Percentiles rank a stretch among this genome's conserved stretches.
phyloP scores from a whole-genome alignment of 2,888 invertebrate genomes.

The Campopleginae sp. region DNA sequence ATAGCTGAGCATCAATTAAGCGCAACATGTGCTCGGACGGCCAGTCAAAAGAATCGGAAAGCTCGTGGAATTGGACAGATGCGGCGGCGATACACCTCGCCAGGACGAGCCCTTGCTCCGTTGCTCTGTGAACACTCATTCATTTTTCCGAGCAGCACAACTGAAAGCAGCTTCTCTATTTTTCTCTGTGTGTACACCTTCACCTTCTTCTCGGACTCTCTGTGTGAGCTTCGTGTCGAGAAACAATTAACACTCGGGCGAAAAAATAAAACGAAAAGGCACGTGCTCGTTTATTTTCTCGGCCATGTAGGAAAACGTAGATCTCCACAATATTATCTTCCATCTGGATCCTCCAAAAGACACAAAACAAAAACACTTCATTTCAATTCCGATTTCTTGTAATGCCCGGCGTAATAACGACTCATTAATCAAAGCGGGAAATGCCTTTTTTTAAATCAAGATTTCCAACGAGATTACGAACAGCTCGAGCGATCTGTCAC shows the following conservation, averaged over 20 bases:
- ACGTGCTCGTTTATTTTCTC: conserved; percentile 25
- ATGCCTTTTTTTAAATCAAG: conserved; percentile 6
- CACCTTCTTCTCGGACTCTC: neutral
- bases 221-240: conserved; percentile 71
- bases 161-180: neutral
- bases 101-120: neutral
- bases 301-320: conserved; percentile 21
- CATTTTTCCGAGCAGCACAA: neutral
- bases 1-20: conserved; percentile 52
- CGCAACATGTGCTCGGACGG: conserved; percentile 45
- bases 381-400: conserved; percentile 31
- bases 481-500: neutral
- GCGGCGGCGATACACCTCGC: conserved; percentile 46
- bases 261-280: conserved; percentile 51
- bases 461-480: conserved; percentile 18
- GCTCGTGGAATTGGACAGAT: conserved; percentile 58
- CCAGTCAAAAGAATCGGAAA: conserved; percentile 39
- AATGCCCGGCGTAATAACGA: conserved; percentile 1
- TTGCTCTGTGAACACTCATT: neutral
- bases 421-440: conserved; percentile 22
- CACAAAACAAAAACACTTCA: neutral
- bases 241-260: conserved; percentile 74
- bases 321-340: conserved; percentile 36
- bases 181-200: neutral
- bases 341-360: conserved; percentile 18